phyloP scores from a whole-genome alignment of 2,888 invertebrate genomes.

The Monochamus alternatus region DNA sequence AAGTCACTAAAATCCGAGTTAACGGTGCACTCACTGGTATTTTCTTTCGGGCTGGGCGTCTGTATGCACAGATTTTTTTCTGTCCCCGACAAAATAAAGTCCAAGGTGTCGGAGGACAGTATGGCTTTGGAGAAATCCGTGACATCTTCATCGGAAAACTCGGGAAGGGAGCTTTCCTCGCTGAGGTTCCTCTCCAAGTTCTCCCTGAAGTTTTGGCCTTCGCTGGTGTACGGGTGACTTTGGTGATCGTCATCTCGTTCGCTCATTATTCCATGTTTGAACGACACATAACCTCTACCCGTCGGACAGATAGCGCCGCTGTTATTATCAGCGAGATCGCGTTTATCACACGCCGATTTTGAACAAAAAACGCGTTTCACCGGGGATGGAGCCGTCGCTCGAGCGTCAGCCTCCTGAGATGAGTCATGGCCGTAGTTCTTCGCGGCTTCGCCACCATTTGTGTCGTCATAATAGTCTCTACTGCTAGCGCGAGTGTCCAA shows the following conservation, averaged over 20 bases:
- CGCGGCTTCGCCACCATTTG: conserved; percentile 32
- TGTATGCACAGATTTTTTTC: conserved; percentile 61
- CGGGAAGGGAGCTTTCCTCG: conserved; percentile 52
- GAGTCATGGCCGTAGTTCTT: conserved; percentile 42
- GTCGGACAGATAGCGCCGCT: conserved; percentile 25
- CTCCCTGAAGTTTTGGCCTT: conserved; percentile 46
- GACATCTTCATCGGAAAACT: conserved; percentile 55
- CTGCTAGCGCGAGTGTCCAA: conserved; percentile 47
- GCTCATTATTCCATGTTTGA: conserved; percentile 53
- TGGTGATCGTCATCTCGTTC: conserved; percentile 29
- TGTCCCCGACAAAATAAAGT: conserved; percentile 63
- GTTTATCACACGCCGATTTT: conserved; percentile 32
- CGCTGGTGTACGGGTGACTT: conserved; percentile 39
- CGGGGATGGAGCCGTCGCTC: conserved; percentile 34
- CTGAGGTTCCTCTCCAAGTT: conserved; percentile 45
- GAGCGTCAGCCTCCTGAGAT: conserved; percentile 41
- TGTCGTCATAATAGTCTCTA: conserved; percentile 32
- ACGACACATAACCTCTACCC: conserved; percentile 32
- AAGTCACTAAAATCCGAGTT: conserved; percentile 50
- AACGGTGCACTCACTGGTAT: conserved; percentile 54
- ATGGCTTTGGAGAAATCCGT: conserved; percentile 41
- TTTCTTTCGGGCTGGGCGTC: conserved; percentile 59
- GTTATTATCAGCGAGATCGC: conserved; percentile 28
- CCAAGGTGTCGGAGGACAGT: conserved; percentile 60
- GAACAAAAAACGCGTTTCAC: conserved; percentile 45